Evolutionary conservation across 2,888 invertebrate genomes (phyloP).

Genomic region (Epistrophella euchroma): DNA sequence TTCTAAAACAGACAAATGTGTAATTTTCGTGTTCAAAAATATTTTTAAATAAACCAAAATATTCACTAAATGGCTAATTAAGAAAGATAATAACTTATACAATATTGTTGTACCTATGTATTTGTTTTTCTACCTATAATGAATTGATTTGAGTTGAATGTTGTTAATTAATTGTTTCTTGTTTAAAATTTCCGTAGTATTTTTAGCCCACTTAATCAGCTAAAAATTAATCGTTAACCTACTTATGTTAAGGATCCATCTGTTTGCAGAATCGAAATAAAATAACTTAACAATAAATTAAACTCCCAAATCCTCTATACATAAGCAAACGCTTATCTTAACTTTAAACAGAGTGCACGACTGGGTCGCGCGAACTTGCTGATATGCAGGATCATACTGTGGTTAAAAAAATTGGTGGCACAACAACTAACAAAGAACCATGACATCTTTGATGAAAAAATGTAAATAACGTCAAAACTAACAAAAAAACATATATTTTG

Average conservation of each 20-base stretch:
- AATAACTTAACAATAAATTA: not conserved
- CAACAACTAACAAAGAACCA: no score
- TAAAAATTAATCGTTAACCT: not conserved
- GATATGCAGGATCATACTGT: no score
- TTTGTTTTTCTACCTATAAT: no score
- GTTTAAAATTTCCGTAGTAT: not conserved
- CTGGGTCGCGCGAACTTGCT: no score
- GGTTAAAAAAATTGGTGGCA: no score
- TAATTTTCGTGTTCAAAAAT: not conserved
- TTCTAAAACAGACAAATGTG: not conserved
- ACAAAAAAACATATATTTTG: no score
- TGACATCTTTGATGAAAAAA: no score
- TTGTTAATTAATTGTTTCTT: not conserved
- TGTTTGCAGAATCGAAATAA: not conserved
- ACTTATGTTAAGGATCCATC: not conserved
- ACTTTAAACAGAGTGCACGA: no score
- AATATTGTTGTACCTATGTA: not conserved
- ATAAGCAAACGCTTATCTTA: no score
- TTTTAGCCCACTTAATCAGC: not conserved
- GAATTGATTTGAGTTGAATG: not conserved
- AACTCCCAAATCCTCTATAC: no score
- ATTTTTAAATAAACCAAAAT: not conserved
- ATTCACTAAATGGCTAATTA: not conserved
- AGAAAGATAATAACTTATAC: conserved; percentile 1
- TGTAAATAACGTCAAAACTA: no score